Evolutionary conservation across 2,797 vertebrate genomes (phyloP).

Genomic region (Pangasius djambal): DNA sequence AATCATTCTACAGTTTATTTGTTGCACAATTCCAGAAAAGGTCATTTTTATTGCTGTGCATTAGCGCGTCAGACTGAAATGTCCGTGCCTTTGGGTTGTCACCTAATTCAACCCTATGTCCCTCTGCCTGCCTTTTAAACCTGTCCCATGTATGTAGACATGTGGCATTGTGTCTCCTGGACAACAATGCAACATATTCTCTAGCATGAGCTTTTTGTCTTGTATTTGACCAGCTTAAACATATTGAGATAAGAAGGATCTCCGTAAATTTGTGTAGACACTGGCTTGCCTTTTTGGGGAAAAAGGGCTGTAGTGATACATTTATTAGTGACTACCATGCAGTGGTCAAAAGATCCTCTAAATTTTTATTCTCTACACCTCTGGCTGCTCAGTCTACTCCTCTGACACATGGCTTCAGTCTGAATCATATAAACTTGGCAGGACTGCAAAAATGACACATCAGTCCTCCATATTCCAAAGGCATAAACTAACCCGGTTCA

Average conservation of each 20-base stretch:
- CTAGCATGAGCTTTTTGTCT: background rate
- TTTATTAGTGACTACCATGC: background rate
- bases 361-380: background rate
- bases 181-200: background rate
- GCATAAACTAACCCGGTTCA: conserved; percentile 19
- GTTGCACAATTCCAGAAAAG: background rate
- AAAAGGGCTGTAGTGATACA: background rate
- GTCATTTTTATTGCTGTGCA: background rate
- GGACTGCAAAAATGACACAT: background rate
- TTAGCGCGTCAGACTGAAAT: background rate
- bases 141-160: background rate
- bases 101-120: background rate
- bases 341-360: background rate
- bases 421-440: background rate
- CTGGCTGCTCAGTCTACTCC: background rate
- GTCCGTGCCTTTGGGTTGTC: background rate
- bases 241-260: background rate
- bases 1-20: background rate
- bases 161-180: background rate
- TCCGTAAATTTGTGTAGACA: background rate
- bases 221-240: background rate
- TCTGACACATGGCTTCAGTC: background rate
- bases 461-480: background rate
- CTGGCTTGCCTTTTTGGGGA: background rate
- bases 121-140: background rate